Percentiles rank a stretch among this genome's conserved stretches.
phyloP scores from a whole-genome alignment of 53 echinoderm and acorn worm species.

The Actinopyga echinites region DNA sequence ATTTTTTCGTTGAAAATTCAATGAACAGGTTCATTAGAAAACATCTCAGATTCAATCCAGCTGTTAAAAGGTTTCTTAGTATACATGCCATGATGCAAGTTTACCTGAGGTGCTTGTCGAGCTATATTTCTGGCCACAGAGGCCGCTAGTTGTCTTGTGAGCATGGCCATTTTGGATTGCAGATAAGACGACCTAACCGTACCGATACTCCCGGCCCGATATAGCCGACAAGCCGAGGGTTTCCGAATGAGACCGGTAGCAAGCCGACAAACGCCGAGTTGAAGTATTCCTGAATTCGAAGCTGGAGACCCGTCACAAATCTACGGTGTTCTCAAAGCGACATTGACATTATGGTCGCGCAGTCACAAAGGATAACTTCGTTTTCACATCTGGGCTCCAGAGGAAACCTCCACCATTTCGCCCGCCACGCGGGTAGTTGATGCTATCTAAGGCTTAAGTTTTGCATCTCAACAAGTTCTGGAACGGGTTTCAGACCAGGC shows the following conservation, averaged over 20 bases:
- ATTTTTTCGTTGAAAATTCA: too few species aligned
- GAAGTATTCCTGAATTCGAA: conserved; percentile 18
- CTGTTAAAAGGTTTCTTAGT: not conserved
- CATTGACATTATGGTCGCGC: too few species aligned
- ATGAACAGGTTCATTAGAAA: too few species aligned
- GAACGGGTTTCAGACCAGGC: too few species aligned
- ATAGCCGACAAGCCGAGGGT: not conserved
- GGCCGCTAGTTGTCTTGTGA: conserved; percentile 89
- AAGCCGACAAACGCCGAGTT: not conserved
- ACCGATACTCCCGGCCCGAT: too few species aligned
- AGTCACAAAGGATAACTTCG: too few species aligned
- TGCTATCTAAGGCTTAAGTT: too few species aligned
- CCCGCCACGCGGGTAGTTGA: too few species aligned
- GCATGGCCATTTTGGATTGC: conserved; percentile 71
- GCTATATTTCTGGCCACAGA: conserved; percentile 87
- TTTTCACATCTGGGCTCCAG: too few species aligned
- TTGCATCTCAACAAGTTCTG: too few species aligned
- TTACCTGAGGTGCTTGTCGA: conserved; percentile 91
- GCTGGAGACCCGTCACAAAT: conserved; percentile 72
- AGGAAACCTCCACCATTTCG: too few species aligned
- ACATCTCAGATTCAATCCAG: too few species aligned
- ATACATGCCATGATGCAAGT: not conserved
- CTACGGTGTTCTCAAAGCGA: not conserved
- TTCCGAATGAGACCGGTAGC: not conserved
- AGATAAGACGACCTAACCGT: conserved; percentile 1